Evolutionary conservation across 2,797 vertebrate species (phyloP).

Genomic region (Rhinella marina): DNA sequence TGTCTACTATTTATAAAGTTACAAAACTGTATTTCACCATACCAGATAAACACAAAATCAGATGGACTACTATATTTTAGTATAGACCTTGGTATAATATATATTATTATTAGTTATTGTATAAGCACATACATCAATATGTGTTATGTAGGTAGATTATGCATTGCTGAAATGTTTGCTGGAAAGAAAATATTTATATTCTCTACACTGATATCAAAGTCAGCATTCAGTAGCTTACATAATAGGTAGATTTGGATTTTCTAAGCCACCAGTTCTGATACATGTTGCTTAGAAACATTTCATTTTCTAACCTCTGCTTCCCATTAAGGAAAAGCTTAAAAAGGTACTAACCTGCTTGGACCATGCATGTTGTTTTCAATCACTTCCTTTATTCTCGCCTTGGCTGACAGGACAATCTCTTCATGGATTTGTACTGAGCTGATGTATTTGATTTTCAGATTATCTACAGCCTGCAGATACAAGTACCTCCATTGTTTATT

Average conservation of each 20-base stretch:
- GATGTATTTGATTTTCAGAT: constrained; percentile 75
- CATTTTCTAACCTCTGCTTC: constrained; percentile 15
- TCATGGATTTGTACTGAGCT: constrained; percentile 70
- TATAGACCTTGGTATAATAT: neutral
- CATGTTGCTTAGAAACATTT: constrained; percentile 5
- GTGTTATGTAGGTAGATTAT: neutral
- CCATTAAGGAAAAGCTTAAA: constrained; percentile 43
- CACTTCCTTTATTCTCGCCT: constrained; percentile 71
- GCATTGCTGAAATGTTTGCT: neutral
- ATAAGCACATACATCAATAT: neutral
- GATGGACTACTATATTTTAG: neutral
- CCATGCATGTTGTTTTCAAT: constrained; percentile 67
- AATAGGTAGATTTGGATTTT: neutral
- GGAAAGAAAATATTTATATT: neutral
- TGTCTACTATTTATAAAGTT: constrained; percentile 46
- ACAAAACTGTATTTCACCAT: constrained; percentile 50
- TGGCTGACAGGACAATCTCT: constrained; percentile 73
- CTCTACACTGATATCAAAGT: neutral
- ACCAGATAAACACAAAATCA: constrained; percentile 62
- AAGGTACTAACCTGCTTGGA: constrained; percentile 66
- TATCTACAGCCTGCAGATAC: constrained; percentile 75
- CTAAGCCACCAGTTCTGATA: neutral
- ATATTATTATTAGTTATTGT: no score
- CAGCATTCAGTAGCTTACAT: neutral
- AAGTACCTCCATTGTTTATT: constrained; percentile 73